A percentile compares a stretch with the other conserved stretches of the same genome.
Conservation (phyloP, 2,797 vertebrate species). For the Harpagifer antarcticus region DNA sequence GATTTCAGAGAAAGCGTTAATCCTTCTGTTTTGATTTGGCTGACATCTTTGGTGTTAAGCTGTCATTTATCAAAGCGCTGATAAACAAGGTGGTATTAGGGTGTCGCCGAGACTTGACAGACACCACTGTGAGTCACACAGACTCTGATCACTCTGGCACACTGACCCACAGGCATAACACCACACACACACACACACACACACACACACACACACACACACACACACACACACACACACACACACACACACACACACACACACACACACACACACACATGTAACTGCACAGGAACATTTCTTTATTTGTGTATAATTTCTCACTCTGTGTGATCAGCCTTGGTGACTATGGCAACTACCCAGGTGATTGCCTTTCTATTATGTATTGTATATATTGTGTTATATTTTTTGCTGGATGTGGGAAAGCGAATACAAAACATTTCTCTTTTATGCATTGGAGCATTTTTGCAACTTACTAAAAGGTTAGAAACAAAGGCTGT, state of each 20-base stretch:
- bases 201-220: constrained; percentile 9
- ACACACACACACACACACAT: not conserved
- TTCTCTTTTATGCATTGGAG: not conserved
- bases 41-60: constrained; percentile 45
- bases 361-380: not conserved
- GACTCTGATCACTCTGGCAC: constrained; percentile 31
- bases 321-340: constrained; percentile 3
- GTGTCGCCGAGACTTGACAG: constrained; percentile 47
- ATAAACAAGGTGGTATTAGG: constrained; percentile 56
- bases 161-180: constrained; percentile 41
- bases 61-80: constrained; percentile 47
- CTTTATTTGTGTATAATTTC: constrained; percentile 8
- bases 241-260: not conserved
- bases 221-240: not conserved
- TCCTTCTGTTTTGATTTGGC: constrained; percentile 46
- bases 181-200: constrained; percentile 4
- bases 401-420: not conserved
- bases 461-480: not conserved
- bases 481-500: not conserved
- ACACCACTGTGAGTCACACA: constrained; percentile 44
- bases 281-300: not conserved
- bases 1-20: constrained; percentile 35
- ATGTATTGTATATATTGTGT: not conserved
- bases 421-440: not conserved
- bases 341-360: constrained; percentile 33